Conservation (phyloP, 2,888 invertebrate genomes). For the Spisula subtruncata region DNA sequence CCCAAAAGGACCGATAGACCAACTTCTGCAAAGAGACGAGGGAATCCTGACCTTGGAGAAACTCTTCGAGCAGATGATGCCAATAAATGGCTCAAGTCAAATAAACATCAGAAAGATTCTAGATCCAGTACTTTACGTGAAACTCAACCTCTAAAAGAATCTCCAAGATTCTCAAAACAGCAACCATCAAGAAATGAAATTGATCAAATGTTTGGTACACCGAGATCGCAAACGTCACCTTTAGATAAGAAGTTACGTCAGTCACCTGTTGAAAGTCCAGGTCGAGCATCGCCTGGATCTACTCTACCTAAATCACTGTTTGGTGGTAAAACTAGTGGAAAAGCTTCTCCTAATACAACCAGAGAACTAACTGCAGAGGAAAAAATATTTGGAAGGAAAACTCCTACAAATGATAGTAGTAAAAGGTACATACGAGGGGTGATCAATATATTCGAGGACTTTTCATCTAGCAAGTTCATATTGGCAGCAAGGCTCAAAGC, state of each 20-base stretch:
- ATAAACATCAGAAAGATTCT: conserved; percentile 45
- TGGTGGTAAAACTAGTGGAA: conserved; percentile 10
- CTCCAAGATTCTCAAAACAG: conserved; percentile 54
- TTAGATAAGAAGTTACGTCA: conserved; percentile 48
- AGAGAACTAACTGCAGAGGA: conserved; percentile 77
- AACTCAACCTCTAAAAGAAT: conserved; percentile 56
- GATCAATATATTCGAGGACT: no score
- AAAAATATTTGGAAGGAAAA: conserved; percentile 81
- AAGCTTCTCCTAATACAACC: conserved; percentile 42
- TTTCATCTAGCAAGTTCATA: no score
- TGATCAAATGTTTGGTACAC: conserved; percentile 66
- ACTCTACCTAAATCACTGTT: conserved; percentile 55
- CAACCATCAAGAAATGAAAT: conserved; percentile 51
- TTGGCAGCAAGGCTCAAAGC: no score
- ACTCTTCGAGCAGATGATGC: conserved; percentile 70
- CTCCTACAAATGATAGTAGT: conserved; percentile 73
- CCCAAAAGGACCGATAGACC: conserved; percentile 69
- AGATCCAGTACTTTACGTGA: conserved; percentile 54
- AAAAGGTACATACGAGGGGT: no score
- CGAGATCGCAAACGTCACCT: conserved; percentile 49
- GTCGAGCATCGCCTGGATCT: conserved; percentile 39
- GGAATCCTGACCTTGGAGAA: conserved; percentile 66
- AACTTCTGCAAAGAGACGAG: conserved; percentile 74
- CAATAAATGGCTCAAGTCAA: conserved; percentile 69
- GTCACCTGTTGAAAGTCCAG: conserved; percentile 50